These are phyloP conservation scores for Pollachius pollachius DNA, from an alignment of 2,113 vertebrate species.

Conservation along the genomic window DNA sequence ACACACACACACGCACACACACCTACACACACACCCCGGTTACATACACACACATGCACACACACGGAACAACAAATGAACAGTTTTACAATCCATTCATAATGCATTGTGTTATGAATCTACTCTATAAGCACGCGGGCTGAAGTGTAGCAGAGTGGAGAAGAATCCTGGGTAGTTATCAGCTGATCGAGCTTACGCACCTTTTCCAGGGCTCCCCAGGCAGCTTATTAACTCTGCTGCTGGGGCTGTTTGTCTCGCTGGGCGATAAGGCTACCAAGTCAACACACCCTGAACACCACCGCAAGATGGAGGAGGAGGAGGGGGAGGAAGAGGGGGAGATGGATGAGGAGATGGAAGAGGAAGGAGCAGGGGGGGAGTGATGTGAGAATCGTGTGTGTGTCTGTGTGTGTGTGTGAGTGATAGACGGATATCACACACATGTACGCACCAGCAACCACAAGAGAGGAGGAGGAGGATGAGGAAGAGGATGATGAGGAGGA, in stretches of 20 bases:
- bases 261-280: constrained; percentile 50
- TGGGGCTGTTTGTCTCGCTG: constrained; percentile 56
- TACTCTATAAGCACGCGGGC: no score
- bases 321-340: neutral
- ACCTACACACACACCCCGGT: neutral
- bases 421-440: constrained; percentile 35
- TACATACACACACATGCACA: neutral
- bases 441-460: constrained; percentile 7
- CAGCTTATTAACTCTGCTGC: constrained; percentile 60
- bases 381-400: no score
- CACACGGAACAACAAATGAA: neutral
- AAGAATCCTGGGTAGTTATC: constrained; percentile 44
- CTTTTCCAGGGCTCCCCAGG: constrained; percentile 60
- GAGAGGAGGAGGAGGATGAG: no score
- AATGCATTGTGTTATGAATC: no score
- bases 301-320: neutral
- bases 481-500: constrained; percentile 4
- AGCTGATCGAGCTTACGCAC: constrained; percentile 59
- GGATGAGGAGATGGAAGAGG: neutral
- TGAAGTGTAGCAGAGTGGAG: no score
- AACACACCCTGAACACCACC: neutral
- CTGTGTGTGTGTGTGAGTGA: neutral
- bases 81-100: neutral
- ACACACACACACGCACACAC: neutral
- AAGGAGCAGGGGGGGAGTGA: neutral